Percentiles rank a stretch among this genome's conserved stretches.
Evolutionary conservation across 2,113 vertebrate genomes (phyloP).

Genomic region (Panthera tigris): DNA sequence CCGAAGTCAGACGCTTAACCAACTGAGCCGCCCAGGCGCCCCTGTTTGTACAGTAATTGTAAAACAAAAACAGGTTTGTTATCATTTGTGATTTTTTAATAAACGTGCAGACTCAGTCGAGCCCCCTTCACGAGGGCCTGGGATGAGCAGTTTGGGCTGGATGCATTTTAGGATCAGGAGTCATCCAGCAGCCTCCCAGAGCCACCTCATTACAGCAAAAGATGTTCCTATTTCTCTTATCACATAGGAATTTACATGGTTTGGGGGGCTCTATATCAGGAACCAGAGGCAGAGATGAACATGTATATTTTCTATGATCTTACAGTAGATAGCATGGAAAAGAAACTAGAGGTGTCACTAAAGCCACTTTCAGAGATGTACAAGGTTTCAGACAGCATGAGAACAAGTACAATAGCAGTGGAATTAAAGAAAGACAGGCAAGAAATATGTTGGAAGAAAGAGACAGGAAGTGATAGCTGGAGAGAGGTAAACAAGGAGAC

Average conservation of each 20-base stretch:
- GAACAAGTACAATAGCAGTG: background rate
- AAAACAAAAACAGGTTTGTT: background rate
- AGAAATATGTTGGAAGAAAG: background rate
- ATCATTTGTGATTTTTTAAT: background rate
- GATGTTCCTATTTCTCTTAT: background rate
- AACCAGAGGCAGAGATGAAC: background rate
- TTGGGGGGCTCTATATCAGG: background rate
- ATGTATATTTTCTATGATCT: background rate
- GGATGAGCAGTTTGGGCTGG: background rate
- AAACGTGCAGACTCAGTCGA: background rate
- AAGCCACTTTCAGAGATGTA: background rate
- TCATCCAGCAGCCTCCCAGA: background rate
- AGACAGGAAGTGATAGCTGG: background rate
- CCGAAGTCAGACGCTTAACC: too few relatives aligned
- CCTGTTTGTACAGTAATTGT: background rate
- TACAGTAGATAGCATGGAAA: background rate
- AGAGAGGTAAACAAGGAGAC: background rate
- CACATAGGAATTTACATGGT: background rate
- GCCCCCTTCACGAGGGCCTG: too few relatives aligned
- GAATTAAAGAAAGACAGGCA: background rate
- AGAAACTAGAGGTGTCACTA: background rate
- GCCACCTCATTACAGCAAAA: background rate
- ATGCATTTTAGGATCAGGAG: background rate
- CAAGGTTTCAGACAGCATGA: background rate
- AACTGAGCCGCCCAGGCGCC: too few relatives aligned